These are phyloP conservation scores for Tetramorium simillimum DNA, from an alignment of 1,140 invertebrate genomes.

Conservation along the genomic window DNA sequence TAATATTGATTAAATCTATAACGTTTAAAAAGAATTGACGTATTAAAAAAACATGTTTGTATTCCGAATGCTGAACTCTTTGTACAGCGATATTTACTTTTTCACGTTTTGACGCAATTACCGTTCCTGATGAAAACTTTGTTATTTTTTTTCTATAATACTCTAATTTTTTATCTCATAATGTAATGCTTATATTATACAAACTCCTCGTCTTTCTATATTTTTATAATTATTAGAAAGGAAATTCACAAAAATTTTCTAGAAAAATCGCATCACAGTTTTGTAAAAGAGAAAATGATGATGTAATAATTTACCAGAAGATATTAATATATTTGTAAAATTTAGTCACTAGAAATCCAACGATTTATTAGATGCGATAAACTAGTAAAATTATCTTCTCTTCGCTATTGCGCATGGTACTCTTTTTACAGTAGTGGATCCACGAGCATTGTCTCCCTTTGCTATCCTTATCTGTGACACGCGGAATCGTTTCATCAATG, in stretches of 20 bases:
- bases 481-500: slow-evolving; percentile 22
- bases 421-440: neutral
- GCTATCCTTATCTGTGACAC: neutral
- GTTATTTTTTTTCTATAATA: neutral
- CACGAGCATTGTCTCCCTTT: neutral
- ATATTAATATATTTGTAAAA: neutral
- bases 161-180: neutral
- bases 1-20: neutral
- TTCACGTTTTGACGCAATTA: neutral
- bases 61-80: neutral
- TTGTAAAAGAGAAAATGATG: neutral
- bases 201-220: neutral
- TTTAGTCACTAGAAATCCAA: neutral
- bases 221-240: neutral
- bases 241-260: neutral
- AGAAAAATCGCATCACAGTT: neutral
- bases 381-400: neutral
- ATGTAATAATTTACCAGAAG: neutral
- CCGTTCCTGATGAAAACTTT: neutral
- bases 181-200: neutral
- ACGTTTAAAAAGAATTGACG: neutral
- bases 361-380: neutral
- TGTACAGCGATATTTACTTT: neutral
- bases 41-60: neutral
- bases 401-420: neutral